A percentile compares a stretch with the other conserved stretches of the same genome.
Conservation (phyloP, 1,140 invertebrate genomes). For the Lerema accius region DNA sequence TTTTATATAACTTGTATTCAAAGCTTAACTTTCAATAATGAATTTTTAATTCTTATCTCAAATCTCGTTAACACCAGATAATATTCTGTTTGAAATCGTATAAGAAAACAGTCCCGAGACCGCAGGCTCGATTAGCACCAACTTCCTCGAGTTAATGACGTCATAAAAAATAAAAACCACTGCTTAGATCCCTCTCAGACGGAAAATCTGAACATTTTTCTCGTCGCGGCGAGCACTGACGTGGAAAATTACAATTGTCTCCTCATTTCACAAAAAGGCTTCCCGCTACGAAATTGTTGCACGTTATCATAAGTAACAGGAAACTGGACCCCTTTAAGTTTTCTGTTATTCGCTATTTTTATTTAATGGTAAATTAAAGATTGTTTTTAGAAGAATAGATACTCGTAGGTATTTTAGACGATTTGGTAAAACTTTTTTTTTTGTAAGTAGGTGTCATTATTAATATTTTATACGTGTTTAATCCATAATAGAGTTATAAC, state of each 20-base stretch:
- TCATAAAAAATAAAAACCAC: slow-evolving; percentile 72
- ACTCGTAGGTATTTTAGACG: too few relatives aligned
- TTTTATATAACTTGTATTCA: too few relatives aligned
- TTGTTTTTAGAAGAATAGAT: background rate
- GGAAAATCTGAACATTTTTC: slow-evolving; percentile 60
- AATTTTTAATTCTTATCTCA: too few relatives aligned
- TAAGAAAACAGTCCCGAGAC: slow-evolving; percentile 54
- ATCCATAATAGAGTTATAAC: too few relatives aligned
- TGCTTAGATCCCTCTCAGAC: slow-evolving; percentile 56
- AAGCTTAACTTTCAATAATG: too few relatives aligned
- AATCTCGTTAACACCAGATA: background rate
- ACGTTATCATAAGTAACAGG: slow-evolving; percentile 37
- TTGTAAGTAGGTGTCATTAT: too few relatives aligned
- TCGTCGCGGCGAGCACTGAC: slow-evolving; percentile 49
- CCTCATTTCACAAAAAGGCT: slow-evolving; percentile 45
- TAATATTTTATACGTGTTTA: too few relatives aligned
- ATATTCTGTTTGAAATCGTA: background rate
- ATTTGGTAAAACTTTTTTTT: too few relatives aligned
- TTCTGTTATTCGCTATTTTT: slow-evolving; percentile 20
- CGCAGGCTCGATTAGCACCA: slow-evolving; percentile 63
- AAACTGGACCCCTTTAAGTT: slow-evolving; percentile 25
- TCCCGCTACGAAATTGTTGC: slow-evolving; percentile 36
- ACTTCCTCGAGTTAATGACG: slow-evolving; percentile 74
- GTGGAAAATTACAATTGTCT: slow-evolving; percentile 71
- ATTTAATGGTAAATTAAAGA: background rate